phyloP scores from a whole-genome alignment of 2,113 vertebrate species.

The Saimiri boliviensis region DNA sequence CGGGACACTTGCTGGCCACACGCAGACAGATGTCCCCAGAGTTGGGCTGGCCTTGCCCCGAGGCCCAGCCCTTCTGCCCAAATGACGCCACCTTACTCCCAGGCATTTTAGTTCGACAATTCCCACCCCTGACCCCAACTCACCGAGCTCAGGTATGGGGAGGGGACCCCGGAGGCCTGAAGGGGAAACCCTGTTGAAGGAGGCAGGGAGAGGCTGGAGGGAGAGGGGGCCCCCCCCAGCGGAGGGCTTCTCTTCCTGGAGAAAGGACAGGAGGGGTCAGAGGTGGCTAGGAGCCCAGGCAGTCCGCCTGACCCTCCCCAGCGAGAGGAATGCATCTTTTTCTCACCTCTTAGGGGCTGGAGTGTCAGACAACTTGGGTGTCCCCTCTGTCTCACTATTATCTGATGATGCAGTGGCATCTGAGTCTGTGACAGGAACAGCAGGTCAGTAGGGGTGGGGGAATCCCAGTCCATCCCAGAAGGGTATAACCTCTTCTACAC shows the following conservation, averaged over 20 bases:
- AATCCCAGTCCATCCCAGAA: not conserved
- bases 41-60: not conserved
- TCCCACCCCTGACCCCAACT: conserved; percentile 62
- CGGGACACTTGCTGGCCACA: conserved; percentile 21
- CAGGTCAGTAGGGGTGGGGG: not conserved
- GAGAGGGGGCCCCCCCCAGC: conserved; percentile 75
- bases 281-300: conserved; percentile 14
- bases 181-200: conserved; percentile 72
- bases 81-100: not conserved
- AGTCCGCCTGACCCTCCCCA: too few relatives aligned
- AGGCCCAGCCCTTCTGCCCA: conserved; percentile 12
- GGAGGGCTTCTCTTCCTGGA: conserved; percentile 82
- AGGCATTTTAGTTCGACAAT: not conserved
- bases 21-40: not conserved
- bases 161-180: conserved; percentile 75
- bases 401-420: conserved; percentile 94
- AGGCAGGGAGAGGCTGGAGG: conserved; percentile 80
- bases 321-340: not conserved
- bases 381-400: conserved; percentile 91
- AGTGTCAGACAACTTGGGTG: conserved; percentile 86
- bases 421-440: conserved; percentile 84
- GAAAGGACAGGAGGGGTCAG: conserved; percentile 56
- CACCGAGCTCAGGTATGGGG: conserved; percentile 82
- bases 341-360: conserved; percentile 90
- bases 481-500: not conserved